Evolutionary conservation across 2,113 vertebrate genomes (phyloP).

Genomic region (Bos javanicus): DNA sequence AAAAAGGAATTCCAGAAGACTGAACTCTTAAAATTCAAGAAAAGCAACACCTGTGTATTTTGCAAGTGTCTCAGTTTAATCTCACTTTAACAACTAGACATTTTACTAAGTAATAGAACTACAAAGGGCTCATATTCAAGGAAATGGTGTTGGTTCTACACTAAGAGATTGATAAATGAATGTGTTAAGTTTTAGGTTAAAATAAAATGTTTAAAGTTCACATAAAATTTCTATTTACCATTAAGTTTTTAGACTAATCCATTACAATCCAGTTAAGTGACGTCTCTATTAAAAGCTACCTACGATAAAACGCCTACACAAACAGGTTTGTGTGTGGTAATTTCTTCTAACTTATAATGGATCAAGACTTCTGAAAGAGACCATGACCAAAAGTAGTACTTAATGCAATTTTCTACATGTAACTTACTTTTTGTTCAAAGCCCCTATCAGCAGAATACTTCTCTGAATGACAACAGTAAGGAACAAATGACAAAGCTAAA

Average conservation of each 20-base stretch:
- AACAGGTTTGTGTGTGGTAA: not conserved
- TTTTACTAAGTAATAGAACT: not conserved
- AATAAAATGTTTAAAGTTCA: not conserved
- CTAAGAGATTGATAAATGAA: not conserved
- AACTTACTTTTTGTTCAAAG: not conserved
- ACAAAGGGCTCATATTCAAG: not conserved
- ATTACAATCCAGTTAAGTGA: not conserved
- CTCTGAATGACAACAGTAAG: not conserved
- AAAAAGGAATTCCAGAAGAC: not conserved
- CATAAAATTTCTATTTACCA: not conserved
- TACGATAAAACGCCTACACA: not conserved
- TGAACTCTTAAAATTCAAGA: not conserved
- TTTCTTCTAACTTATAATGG: not conserved
- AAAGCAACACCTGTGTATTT: not conserved
- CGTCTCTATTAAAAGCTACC: not conserved
- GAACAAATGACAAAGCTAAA: not conserved
- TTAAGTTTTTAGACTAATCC: not conserved
- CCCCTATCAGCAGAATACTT: not conserved
- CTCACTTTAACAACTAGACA: not conserved
- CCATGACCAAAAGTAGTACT: not conserved
- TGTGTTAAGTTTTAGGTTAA: not conserved
- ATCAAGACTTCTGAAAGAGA: slow-evolving; percentile 12
- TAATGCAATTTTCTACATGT: not conserved
- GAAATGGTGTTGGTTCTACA: not conserved
- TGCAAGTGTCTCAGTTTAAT: not conserved